These are phyloP conservation scores for Frieseomelitta varia DNA, from an alignment of 1,140 invertebrate species.

Conservation along the genomic window DNA sequence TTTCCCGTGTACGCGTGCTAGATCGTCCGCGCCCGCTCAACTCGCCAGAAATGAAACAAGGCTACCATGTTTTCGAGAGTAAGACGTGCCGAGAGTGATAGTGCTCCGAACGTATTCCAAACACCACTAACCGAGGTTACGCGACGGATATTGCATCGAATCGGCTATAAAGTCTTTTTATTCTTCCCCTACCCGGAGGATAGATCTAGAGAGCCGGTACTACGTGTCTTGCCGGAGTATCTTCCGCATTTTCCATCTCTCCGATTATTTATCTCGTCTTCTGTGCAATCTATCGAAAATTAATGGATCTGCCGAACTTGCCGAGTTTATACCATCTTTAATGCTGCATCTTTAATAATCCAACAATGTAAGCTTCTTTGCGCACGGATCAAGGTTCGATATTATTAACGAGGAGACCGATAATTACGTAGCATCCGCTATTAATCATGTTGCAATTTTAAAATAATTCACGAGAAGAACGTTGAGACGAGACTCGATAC, in stretches of 20 bases:
- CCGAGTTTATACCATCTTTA: background rate
- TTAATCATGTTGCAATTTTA: background rate
- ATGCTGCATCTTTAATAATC: conserved; percentile 15
- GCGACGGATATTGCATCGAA: conserved; percentile 38
- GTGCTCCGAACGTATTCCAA: conserved; percentile 23
- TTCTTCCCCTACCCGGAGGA: background rate
- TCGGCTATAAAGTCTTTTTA: background rate
- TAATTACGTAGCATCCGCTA: background rate
- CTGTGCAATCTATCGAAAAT: conserved; percentile 7
- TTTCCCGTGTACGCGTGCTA: conserved; percentile 48
- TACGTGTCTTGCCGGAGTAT: background rate
- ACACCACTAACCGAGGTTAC: background rate
- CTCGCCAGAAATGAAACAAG: conserved; percentile 32
- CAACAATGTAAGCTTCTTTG: background rate
- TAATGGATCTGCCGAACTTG: conserved; percentile 22
- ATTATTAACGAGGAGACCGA: conserved; percentile 20
- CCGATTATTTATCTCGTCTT: conserved; percentile 21
- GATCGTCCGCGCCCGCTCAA: conserved; percentile 11
- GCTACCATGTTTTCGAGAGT: conserved; percentile 29
- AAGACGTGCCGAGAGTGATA: conserved; percentile 21
- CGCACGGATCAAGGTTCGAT: background rate
- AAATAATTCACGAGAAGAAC: background rate
- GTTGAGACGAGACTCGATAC: background rate
- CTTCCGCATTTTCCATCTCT: background rate
- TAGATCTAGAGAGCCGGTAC: background rate